Conservation (phyloP, 2,888 invertebrate species). For the Agelastica alni region DNA sequence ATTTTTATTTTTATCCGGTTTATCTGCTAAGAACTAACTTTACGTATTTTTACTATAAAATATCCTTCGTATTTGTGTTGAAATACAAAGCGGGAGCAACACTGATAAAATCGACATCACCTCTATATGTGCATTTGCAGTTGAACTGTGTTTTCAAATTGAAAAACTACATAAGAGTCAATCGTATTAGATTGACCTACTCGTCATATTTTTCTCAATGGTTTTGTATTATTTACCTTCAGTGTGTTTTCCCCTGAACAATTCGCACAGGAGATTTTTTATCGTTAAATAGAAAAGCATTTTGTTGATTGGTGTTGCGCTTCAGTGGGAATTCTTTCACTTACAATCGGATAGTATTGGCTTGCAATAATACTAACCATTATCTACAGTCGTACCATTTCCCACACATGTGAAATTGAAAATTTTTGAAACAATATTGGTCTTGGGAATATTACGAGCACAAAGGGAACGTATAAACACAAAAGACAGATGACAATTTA, state of each 20-base stretch:
- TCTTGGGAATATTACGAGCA: background rate
- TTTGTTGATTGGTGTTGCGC: background rate
- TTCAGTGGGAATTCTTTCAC: background rate
- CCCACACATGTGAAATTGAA: background rate
- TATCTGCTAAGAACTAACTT: too few relatives aligned
- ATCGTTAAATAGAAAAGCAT: background rate
- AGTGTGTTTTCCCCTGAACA: background rate
- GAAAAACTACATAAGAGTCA: too few relatives aligned
- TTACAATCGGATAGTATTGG: background rate
- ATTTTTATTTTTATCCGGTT: too few relatives aligned
- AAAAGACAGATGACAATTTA: background rate
- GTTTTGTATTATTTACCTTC: background rate
- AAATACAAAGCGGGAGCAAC: too few relatives aligned
- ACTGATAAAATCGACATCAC: too few relatives aligned
- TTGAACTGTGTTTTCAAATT: too few relatives aligned
- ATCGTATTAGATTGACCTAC: too few relatives aligned
- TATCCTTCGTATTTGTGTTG: too few relatives aligned
- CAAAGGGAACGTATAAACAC: background rate
- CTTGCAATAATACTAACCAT: background rate
- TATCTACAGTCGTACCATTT: background rate
- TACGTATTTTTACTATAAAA: too few relatives aligned
- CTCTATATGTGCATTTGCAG: too few relatives aligned
- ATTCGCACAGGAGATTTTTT: background rate
- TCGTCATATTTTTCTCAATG: background rate
- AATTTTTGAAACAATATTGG: background rate